Percentiles rank a stretch among this genome's conserved stretches.
Evolutionary conservation across 2,113 vertebrate species (phyloP).

Genomic region (Eptatretus burgeri): DNA sequence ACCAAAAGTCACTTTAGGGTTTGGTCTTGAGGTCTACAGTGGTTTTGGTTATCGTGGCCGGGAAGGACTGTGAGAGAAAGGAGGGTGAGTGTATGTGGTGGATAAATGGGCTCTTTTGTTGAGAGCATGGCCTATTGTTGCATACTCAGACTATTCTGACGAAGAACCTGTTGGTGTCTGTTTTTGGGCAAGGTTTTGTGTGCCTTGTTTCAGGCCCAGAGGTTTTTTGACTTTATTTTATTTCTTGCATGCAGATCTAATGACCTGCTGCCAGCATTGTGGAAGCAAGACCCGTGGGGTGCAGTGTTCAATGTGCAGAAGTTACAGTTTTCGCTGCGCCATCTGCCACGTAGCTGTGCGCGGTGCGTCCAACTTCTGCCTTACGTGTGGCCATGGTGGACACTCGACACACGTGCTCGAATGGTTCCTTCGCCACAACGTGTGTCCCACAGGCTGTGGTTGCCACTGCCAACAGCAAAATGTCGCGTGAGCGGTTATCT

Average conservation of each 20-base stretch:
- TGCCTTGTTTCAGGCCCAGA: rapidly evolving
- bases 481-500: constrained; percentile 28
- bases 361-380: constrained; percentile 83
- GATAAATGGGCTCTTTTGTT: neutral
- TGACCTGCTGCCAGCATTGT: constrained; percentile 78
- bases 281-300: constrained; percentile 58
- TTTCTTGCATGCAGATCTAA: constrained; percentile 32
- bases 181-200: neutral
- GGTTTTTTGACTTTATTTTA: neutral
- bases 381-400: constrained; percentile 69
- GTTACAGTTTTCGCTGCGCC: constrained; percentile 77
- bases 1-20: too few relatives aligned
- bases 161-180: neutral
- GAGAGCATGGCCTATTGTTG: neutral
- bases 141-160: too few relatives aligned
- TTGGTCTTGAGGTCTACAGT: too few relatives aligned
- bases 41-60: too few relatives aligned
- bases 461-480: constrained; percentile 76
- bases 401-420: constrained; percentile 97
- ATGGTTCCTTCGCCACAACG: constrained; percentile 74
- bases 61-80: too few relatives aligned
- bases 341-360: constrained; percentile 80
- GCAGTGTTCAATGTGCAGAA: constrained; percentile 69
- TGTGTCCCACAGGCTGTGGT: constrained; percentile 74
- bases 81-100: constrained; percentile 14